Evolutionary conservation across 1,140 invertebrate species (phyloP).

Genomic region (Drosophila hydei): DNA sequence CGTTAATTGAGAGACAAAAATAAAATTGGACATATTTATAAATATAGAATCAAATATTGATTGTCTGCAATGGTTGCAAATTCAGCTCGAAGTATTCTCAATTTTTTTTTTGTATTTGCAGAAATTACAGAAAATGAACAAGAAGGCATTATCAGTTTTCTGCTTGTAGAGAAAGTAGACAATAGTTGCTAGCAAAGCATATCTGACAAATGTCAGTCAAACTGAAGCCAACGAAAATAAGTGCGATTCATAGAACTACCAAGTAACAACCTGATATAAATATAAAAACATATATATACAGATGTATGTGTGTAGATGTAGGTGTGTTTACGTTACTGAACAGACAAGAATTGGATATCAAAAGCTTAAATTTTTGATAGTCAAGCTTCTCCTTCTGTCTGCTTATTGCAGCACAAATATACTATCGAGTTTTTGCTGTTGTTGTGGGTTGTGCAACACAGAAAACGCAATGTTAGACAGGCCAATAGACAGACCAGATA

Average conservation of each 20-base stretch:
- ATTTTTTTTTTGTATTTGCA: no score
- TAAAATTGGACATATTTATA: no score
- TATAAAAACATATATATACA: no score
- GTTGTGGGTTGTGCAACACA: constrained; percentile 62
- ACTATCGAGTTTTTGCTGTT: constrained; percentile 33
- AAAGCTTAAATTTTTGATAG: constrained; percentile 49
- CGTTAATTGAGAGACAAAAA: no score
- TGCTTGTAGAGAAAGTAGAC: no score
- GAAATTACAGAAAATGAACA: no score
- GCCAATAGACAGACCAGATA: constrained; percentile 54
- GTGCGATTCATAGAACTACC: background rate
- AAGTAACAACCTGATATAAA: no score
- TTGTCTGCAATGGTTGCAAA: no score
- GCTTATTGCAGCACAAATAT: constrained; percentile 57
- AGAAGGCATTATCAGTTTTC: no score
- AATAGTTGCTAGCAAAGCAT: no score
- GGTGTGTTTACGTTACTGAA: background rate
- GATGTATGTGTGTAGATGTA: background rate
- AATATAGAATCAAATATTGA: no score
- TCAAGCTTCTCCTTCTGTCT: constrained; percentile 19
- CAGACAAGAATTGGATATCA: constrained; percentile 51
- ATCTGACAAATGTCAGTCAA: constrained; percentile 35
- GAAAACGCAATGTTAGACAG: constrained; percentile 61
- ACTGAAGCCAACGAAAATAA: constrained; percentile 33
- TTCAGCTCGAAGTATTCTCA: no score